Base-by-base conservation (phyloP, 2,113 vertebrate species). In the Orthonyx spaldingii region DNA sequence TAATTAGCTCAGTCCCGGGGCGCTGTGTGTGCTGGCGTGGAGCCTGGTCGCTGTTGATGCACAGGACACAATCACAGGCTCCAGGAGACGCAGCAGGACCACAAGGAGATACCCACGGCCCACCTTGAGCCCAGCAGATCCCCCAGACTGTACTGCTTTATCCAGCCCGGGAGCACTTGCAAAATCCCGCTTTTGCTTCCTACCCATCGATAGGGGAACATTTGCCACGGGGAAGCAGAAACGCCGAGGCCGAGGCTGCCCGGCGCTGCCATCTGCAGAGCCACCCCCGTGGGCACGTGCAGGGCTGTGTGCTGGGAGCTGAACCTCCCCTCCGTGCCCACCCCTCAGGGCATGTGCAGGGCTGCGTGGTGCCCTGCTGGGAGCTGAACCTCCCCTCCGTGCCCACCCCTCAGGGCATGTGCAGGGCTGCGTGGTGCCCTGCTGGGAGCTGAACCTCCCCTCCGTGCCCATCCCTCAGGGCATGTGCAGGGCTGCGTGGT, bases 361-460 rank as follows among this genome's bases (percentile, higher is more conserved):
- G 63, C 55, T 41, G 66, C 0, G 4, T 23, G 1, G n/a, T n/a
- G n/a, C n/a, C n/a, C n/a, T n/a, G n/a, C 3, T 7, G 55, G 21
- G 52, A 70, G 76, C 88, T 10, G 21, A 75, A 15, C 69, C 77
- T 89, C 85, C 28, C n/a, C n/a, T n/a, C n/a, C n/a, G n/a, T n/a
- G n/a, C n/a, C 78, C 88, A 71, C 91, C 68, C 91, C 44, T 85
- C 0, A 1, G 1, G 71, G 50, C 64, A 20, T 1, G 21, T 41
- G 81, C 32, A 0, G 0, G 27, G 63, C 55, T 41, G 66, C 0
- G 4, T 23, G 1, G n/a, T n/a, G n/a, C n/a, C n/a, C n/a, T n/a
- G n/a, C 3, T 7, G 55, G 21, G 52, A 70, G 76, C 88, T 10
- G 21, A 75, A 15, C 69, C 77, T 89, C 85, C 28, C n/a, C n/a